Evolutionary conservation across 2,888 invertebrate genomes (phyloP), one percentile per base, ranked within the genome.

Genomic region (Stramonita haemastoma): DNA sequence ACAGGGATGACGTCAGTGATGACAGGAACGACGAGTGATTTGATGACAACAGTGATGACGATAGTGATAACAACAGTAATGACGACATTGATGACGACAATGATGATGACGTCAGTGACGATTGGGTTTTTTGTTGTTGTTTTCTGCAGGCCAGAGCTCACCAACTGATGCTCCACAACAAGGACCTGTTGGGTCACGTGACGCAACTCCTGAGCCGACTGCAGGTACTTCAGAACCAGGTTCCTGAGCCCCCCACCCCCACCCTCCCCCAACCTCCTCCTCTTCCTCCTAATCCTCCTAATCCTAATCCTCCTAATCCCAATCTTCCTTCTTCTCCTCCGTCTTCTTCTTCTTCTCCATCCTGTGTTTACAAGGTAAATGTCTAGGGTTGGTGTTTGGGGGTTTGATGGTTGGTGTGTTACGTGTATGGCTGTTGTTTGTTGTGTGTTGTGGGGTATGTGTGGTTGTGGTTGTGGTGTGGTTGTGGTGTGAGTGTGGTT

Each of bases 121-220:
- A 26, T 70, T n/a, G n/a, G n/a, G n/a, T n/a, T n/a, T n/a, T n/a
- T n/a, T n/a, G n/a, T n/a, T n/a, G n/a, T n/a, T n/a, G n/a, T 90
- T 6, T 46, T 88, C 13, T 32, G 32, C 96, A 98, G 97, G 97
- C 98, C 29, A 97, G 99, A 93, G 98, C 98, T 15, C 99, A 99
- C 95, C 99, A 99, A 96, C 97, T 99, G 91, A 96, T 99, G 93
- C 97, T 98, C 87, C 99, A 99, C 96, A 99, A 99, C 96, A 98
- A 98, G 93, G 99, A 99, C 96, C 96, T 99, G 85, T 96, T 99
- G 92, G 99, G 99, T 95, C 99, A 99, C 96, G 98, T 99, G 94
- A 98, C 98, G 84, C 98, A 98, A 19, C 96, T 99, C 93, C 98
- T 99, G 29, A 97, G 98, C 11, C 97, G 98, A 93, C 97, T 99